Evolutionary conservation across 2,113 vertebrate species (phyloP), one percentile per base, ranked within the genome.

Genomic region (Lepus europaeus): DNA sequence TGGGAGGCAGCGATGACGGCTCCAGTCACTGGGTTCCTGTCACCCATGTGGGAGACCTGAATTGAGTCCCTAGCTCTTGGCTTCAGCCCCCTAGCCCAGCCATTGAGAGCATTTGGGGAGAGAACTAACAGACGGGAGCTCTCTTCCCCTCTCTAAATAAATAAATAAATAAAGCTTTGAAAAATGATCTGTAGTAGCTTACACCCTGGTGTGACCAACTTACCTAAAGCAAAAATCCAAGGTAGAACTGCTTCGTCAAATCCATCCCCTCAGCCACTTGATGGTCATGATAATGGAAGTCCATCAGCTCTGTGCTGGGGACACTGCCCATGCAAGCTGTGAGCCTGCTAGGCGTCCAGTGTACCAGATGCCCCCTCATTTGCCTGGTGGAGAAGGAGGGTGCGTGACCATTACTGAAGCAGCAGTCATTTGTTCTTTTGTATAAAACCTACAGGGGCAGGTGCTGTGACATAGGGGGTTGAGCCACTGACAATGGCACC

Each of bases 171-270:
- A 59, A 14, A 59, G 6, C 56, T 59, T 59, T 59, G 14, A 59
- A 59, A 90, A 93, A 5, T 56, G 14, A 23, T 27, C 33, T 22
- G 23, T 45, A 25, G 23, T 70, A 66, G 74, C 33, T 85, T 90
- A 61, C 2, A 64, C 25, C 76, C 64, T 90, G 49, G 77, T 82
- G 70, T 91, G 64, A 89, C 88, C 36, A 64, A 16, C 31, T 91
- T 39, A 66, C 49, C 59, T 89, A 93, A 77, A 77, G 45, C 68
- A 90, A 92, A 94, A 49, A 53, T 45, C 7, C 68, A 69, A 82
- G 45, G 31, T 51, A 51, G 14, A 80, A 69, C 53, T 66, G 33
- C 56, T 68, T 84, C 39, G 9, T 72, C 73, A 81, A 89, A 29
- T 16, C n/a, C 10, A 59, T 69, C 84, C 20, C 20, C 31, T 90